Percentiles rank a stretch among this genome's conserved stretches.
These are phyloP conservation scores for Drosophila rufa DNA, from an alignment of 1,140 invertebrate genomes.

Conservation along the genomic window DNA sequence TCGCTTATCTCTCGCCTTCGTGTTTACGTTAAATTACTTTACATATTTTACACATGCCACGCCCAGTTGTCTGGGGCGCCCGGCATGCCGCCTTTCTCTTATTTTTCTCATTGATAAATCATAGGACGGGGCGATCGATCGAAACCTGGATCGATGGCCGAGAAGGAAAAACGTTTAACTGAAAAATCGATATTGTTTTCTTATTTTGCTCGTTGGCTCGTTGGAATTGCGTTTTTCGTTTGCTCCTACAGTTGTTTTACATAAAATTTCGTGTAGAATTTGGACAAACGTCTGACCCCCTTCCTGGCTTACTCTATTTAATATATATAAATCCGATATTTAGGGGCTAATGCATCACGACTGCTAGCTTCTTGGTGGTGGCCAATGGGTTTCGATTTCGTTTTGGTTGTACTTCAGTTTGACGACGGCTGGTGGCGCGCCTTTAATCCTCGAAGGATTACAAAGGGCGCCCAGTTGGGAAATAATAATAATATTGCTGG, in stretches of 20 bases:
- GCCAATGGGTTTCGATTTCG: slow-evolving; percentile 68
- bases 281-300: slow-evolving; percentile 73
- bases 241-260: slow-evolving; percentile 83
- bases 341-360: not conserved
- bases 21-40: slow-evolving; percentile 56
- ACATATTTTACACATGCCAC: slow-evolving; percentile 74
- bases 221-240: slow-evolving; percentile 85
- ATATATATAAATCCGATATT: not conserved
- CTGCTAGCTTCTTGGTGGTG: slow-evolving; percentile 59
- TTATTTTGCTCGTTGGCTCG: slow-evolving; percentile 33
- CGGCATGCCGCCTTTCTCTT: slow-evolving; percentile 33
- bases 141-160: slow-evolving; percentile 51
- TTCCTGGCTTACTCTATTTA: slow-evolving; percentile 34
- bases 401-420: slow-evolving; percentile 77
- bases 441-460: slow-evolving; percentile 75
- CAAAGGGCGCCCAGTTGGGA: slow-evolving; percentile 68
- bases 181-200: slow-evolving; percentile 45
- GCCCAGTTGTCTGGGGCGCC: slow-evolving; percentile 10
- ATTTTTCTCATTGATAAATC: slow-evolving; percentile 33
- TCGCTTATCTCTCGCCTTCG: slow-evolving; percentile 51
- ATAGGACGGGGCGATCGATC: slow-evolving; percentile 50
- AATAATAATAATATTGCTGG: slow-evolving; percentile 85
- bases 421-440: slow-evolving; percentile 58
- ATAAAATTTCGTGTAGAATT: slow-evolving; percentile 81
- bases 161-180: slow-evolving; percentile 50